Percentiles rank a stretch among this genome's conserved stretches.
phyloP scores from a whole-genome alignment of 2,888 invertebrate species.

The Leuctra nigra region DNA sequence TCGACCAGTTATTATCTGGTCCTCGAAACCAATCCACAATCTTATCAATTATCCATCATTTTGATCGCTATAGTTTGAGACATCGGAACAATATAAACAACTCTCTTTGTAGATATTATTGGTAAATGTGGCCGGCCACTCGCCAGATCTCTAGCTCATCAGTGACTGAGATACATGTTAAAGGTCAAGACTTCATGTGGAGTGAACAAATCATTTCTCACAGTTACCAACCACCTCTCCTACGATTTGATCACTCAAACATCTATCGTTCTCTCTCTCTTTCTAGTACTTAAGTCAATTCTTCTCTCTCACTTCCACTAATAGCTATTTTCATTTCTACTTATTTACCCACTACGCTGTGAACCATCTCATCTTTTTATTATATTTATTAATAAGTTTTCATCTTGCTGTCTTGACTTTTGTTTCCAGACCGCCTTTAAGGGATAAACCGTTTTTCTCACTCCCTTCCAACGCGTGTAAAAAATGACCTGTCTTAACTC shows the following conservation, averaged over 20 bases:
- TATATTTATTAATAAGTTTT: constrained; percentile 7
- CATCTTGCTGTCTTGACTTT: too few species aligned
- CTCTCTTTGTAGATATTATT: constrained; percentile 11
- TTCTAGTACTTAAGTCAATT: background rate
- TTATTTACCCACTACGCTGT: constrained; percentile 7
- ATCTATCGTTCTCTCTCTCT: constrained; percentile 2
- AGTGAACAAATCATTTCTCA: constrained; percentile 24
- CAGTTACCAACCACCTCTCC: constrained; percentile 1
- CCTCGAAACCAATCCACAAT: too few species aligned
- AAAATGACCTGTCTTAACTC: too few species aligned
- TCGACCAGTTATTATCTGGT: too few species aligned
- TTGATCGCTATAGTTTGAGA: constrained; percentile 10
- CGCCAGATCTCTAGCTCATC: constrained; percentile 23
- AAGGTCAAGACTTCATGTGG: constrained; percentile 22
- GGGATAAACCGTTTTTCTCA: too few species aligned
- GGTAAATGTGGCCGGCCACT: constrained; percentile 2
- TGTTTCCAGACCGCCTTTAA: too few species aligned
- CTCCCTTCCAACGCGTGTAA: too few species aligned
- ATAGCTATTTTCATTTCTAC: constrained; percentile 10
- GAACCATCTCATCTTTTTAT: background rate
- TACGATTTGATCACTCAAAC: background rate
- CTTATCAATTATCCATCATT: constrained; percentile 21
- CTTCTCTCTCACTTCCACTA: constrained; percentile 10
- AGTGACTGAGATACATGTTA: constrained; percentile 25
- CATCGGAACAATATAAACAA: too few species aligned